Percentiles rank a stretch among this genome's conserved stretches.
Conservation (phyloP, 2,888 invertebrate species). For the Graphium colonna region DNA sequence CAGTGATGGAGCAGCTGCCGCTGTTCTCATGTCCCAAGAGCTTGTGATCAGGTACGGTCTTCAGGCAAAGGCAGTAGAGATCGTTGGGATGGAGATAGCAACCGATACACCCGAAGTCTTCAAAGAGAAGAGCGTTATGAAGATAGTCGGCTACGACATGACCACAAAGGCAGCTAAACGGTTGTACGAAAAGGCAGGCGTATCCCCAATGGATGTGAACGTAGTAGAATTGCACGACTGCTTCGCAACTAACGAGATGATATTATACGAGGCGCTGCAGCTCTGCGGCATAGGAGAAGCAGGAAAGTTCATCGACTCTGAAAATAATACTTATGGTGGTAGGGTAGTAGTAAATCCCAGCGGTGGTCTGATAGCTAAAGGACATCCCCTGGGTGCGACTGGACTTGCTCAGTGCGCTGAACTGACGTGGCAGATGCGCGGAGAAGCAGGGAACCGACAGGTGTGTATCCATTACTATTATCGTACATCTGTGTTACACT, state of each 20-base stretch:
- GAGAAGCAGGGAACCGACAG: conserved; percentile 87
- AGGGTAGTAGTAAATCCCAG: conserved; percentile 97
- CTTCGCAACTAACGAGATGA: conserved; percentile 97
- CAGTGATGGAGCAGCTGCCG: conserved; percentile 97
- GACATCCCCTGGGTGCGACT: too few species aligned
- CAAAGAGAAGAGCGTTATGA: conserved; percentile 85
- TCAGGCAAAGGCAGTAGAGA: conserved; percentile 92
- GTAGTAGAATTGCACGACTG: conserved; percentile 99
- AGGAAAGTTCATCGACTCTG: conserved; percentile 93
- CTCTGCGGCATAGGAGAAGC: conserved; percentile 95
- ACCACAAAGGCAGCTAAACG: conserved; percentile 89
- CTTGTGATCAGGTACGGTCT: conserved; percentile 92
- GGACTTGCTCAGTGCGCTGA: conserved; percentile 95
- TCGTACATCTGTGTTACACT: too few species aligned
- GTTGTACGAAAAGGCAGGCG: conserved; percentile 86
- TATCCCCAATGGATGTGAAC: conserved; percentile 90
- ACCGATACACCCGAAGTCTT: conserved; percentile 95
- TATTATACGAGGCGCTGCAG: conserved; percentile 98
- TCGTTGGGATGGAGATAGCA: conserved; percentile 97
- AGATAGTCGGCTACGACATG: conserved; percentile 96
- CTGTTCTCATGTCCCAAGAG: conserved; percentile 92
- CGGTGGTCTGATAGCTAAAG: conserved; percentile 98
- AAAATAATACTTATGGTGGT: conserved; percentile 98
- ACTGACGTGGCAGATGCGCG: conserved; percentile 92
- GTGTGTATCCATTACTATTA: conserved; percentile 81